Evolutionary conservation across 1,140 invertebrate genomes (phyloP).

Genomic region (Aphaenogaster rudis): DNA sequence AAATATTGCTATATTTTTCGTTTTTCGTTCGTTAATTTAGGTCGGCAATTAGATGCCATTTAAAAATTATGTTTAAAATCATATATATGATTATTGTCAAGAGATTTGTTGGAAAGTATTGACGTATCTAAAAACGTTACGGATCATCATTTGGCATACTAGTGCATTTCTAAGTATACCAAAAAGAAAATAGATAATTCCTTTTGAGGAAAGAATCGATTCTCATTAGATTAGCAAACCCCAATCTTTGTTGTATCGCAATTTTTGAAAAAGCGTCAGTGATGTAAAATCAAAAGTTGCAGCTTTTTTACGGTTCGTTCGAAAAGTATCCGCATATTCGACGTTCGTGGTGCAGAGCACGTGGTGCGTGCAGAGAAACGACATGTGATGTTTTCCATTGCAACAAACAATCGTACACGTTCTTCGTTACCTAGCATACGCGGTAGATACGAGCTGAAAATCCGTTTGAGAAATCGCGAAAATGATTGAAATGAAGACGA

Average conservation of each 20-base stretch:
- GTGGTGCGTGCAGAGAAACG: background rate
- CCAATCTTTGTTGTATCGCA: background rate
- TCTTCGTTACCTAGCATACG: background rate
- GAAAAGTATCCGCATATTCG: conserved; percentile 16
- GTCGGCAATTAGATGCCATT: conserved; percentile 32
- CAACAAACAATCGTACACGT: background rate
- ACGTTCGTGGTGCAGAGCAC: background rate
- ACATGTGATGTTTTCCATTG: conserved; percentile 40
- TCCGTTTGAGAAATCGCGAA: background rate
- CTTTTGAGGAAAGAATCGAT: background rate
- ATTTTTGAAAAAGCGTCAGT: background rate
- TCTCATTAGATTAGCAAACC: background rate
- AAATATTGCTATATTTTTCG: conserved; percentile 6
- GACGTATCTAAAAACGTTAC: conserved; percentile 33
- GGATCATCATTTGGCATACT: conserved; percentile 51
- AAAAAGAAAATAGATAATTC: conserved; percentile 30
- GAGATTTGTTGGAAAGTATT: conserved; percentile 52
- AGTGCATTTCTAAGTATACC: conserved; percentile 18
- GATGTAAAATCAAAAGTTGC: conserved; percentile 34
- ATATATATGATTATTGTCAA: conserved; percentile 44
- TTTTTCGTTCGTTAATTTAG: conserved; percentile 43
- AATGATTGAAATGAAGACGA: background rate
- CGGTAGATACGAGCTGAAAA: conserved; percentile 20
- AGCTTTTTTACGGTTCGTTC: conserved; percentile 28
- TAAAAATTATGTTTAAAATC: conserved; percentile 51